Percentiles rank a stretch among this genome's conserved stretches.
These are phyloP conservation scores for Colostygia pectinataria DNA, from an alignment of 2,888 invertebrate species.

Conservation along the genomic window DNA sequence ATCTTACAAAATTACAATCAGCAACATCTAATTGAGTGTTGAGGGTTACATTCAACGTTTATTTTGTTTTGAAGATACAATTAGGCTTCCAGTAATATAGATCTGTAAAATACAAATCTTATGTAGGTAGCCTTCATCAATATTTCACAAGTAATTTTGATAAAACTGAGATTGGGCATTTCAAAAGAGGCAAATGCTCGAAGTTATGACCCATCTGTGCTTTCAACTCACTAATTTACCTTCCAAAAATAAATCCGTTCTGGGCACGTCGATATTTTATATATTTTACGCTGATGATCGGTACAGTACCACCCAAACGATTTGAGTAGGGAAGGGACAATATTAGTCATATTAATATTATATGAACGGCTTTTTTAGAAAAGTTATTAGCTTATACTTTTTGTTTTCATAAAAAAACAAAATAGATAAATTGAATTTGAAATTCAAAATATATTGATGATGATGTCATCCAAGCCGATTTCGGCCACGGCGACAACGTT, in stretches of 20 bases:
- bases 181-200: conserved; percentile 18
- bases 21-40: too few species aligned
- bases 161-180: conserved; percentile 3
- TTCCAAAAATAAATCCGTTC: conserved; percentile 57
- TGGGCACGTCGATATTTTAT: conserved; percentile 65
- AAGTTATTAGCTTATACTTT: too few species aligned
- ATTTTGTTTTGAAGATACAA: conserved; percentile 15
- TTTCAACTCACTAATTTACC: conserved; percentile 41
- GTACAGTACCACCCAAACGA: conserved; percentile 17
- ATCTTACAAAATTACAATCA: too few species aligned
- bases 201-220: conserved; percentile 37
- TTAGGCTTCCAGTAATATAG: conserved; percentile 15
- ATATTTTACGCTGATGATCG: conserved; percentile 58
- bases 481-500: too few species aligned
- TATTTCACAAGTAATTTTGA: conserved; percentile 12
- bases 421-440: too few species aligned
- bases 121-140: conserved; percentile 12
- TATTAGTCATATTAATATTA: too few species aligned
- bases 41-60: conserved; percentile 7
- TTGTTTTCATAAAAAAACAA: too few species aligned
- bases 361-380: too few species aligned
- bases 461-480: too few species aligned
- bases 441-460: too few species aligned
- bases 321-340: conserved; percentile 21
- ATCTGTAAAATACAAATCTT: conserved; percentile 12